Evolutionary conservation across 2,888 invertebrate genomes (phyloP), one percentile per base, ranked within the genome.

Genomic region (Abrostola triplasia): DNA sequence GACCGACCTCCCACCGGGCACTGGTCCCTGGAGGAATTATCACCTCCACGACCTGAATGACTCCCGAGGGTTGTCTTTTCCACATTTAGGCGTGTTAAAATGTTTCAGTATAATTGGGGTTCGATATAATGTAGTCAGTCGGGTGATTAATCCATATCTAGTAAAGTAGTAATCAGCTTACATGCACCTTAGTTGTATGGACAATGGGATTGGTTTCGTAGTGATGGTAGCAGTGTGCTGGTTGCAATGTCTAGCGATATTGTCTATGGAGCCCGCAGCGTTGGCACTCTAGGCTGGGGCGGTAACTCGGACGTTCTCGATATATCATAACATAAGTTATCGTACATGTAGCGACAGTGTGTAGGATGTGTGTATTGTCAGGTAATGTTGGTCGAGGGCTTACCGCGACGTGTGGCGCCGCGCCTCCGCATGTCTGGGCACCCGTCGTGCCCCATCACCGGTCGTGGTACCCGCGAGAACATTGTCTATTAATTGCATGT

Each of bases 261-360:
- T 70, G 52, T 53, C 47, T 48, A 62, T 62, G 75, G 70, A 56
- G 40, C 63, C 44, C 58, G 40, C 44, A 42, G 48, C 24, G 37
- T 52, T 12, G 40, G 35, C 58, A 40, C 10, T 49, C 36, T 35
- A 52, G 24, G 55, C 12, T 60, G 60, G 48, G 42, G 63, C 42
- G 41, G 53, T 24, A 58, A 54, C 38, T 58, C 36, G 47, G 70
- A 62, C 42, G 63, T 62, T 63, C 58, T 37, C 48, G 4, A 41
- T 57, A n/a, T 35, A 6, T 37, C 9, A 49, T 12, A 37, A 24
- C 36, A n/a, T n/a, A 12, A 35, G 13, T 44, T 42, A 44, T 24
- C 6, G 38, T 35, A 10, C 10, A 12, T 11, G 9, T 38, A 59
- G 35, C 35, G 35, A 12, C 36, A 47, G 44, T 12, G 5, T 1